Conservation (phyloP, 2,888 invertebrate genomes). For the Ochropacha duplaris region DNA sequence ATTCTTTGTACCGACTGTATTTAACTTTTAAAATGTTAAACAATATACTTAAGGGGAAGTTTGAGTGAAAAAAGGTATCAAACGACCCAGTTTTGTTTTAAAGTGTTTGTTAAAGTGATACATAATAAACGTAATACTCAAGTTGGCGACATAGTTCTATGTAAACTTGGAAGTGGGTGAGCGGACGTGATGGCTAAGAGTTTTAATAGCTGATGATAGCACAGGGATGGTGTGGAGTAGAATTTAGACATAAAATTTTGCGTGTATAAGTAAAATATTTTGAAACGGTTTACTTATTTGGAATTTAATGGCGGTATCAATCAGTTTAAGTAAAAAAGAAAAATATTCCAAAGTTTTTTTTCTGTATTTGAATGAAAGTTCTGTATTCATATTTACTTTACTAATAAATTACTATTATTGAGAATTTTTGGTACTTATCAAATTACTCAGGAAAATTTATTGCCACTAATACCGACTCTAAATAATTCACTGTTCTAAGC, state of each 20-base stretch:
- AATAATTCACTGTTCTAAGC: slow-evolving; percentile 32
- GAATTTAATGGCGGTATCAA: too few relatives aligned
- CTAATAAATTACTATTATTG: too few relatives aligned
- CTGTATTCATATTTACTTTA: too few relatives aligned
- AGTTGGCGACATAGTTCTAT: slow-evolving; percentile 30
- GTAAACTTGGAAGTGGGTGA: slow-evolving; percentile 28
- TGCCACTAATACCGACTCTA: slow-evolving; percentile 35
- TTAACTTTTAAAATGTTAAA: background rate
- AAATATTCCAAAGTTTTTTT: too few relatives aligned
- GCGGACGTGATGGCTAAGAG: slow-evolving; percentile 13
- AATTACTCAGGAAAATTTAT: slow-evolving; percentile 1
- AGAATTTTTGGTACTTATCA: too few relatives aligned
- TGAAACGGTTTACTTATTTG: too few relatives aligned
- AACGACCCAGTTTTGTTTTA: background rate
- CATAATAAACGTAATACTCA: slow-evolving; percentile 25
- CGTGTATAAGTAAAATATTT: too few relatives aligned
- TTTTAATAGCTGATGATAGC: slow-evolving; percentile 23
- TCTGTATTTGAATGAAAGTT: too few relatives aligned
- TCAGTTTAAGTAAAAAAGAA: too few relatives aligned
- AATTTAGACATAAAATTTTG: background rate
- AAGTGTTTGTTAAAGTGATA: slow-evolving; percentile 16
- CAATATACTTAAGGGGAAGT: too few relatives aligned
- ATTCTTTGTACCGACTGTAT: too few relatives aligned
- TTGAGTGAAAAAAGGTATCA: background rate
- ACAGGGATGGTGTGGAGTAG: slow-evolving; percentile 15